A percentile compares a stretch with the other conserved stretches of the same genome.
Conservation (phyloP, 2,888 invertebrate genomes). For the Meghimatium bilineatum region DNA sequence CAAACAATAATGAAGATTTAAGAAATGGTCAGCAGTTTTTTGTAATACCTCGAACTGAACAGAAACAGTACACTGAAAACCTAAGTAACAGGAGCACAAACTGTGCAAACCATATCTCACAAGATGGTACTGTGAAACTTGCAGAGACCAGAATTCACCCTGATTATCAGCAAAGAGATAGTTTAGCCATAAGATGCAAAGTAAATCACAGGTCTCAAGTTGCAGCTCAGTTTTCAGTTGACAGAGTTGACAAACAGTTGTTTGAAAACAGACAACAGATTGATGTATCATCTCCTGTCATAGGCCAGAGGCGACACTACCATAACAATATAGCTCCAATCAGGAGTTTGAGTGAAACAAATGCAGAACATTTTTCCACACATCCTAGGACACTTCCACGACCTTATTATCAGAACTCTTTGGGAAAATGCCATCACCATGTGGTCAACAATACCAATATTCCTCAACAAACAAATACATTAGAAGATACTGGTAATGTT, state of each 20-base stretch:
- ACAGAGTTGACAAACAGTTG: conserved; percentile 48
- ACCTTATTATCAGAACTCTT: conserved; percentile 14
- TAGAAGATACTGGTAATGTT: background rate
- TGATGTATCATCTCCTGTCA: conserved; percentile 40
- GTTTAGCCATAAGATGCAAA: conserved; percentile 1
- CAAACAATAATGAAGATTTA: background rate
- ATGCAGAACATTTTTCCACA: background rate
- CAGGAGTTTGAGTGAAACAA: conserved; percentile 13
- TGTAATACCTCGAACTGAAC: background rate
- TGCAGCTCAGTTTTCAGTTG: conserved; percentile 39
- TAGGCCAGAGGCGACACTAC: conserved; percentile 1
- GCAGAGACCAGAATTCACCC: conserved; percentile 29
- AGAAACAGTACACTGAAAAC: conserved; percentile 5
- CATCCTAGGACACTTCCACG: conserved; percentile 38
- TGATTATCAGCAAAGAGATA: conserved; percentile 25
- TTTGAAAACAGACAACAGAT: conserved; percentile 48
- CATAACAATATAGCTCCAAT: background rate
- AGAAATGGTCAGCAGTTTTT: conserved; percentile 1
- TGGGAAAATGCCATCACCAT: background rate
- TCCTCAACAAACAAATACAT: background rate
- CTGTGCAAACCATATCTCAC: background rate
- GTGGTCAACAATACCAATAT: background rate
- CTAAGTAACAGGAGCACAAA: background rate
- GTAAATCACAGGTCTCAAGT: background rate
- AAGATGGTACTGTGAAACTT: conserved; percentile 11